Base-by-base conservation (phyloP, 2,113 vertebrate species). In the Gnathonemus echidnorhynchus region DNA sequence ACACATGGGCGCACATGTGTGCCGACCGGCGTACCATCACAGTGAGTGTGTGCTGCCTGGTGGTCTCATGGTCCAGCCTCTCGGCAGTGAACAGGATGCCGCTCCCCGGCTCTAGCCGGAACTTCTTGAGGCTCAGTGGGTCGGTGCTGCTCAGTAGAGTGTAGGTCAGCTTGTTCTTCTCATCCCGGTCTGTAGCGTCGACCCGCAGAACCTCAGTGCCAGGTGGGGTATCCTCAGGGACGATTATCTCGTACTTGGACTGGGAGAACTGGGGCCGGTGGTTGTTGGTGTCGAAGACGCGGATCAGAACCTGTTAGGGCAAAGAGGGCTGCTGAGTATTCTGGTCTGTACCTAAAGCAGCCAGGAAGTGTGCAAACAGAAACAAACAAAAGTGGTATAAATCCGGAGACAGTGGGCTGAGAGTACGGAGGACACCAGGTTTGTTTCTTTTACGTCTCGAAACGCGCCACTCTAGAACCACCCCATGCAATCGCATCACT, bases 261-360 rank as follows among this genome's bases (percentile, higher is more conserved):
- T 97, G 91, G 8, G 97, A 97, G 94, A 99, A 99, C 92, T 97
- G 93, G 6, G 98, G 98, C 17, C 98, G 96, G 90, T 99, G 98
- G 93, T 99, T 98, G 95, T 99, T 99, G 92, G 98, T 99, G 92
- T 99, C 98, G 89, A 99, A 98, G 89, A 99, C 97, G 91, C 96
- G 97, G 93, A 99, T 98, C 27, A 97, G 96, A n/a, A 99, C 98
- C 98, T 99, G 35, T 0, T 53, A 31, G 85, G 27, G 83, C 50
- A 50, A 46, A 52, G 19, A 56, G 27, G 48, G 46, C 85, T 15
- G 24, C 85, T 52, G 21, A 87, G 50, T 13, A 27, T 86, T 50
- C 35, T 80, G 74, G 13, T 39, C 70, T 7, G 74, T 42, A 39
- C 35, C 27, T 77, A 77, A 39, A 35, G 31, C 70, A 27, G 62